Conservation (phyloP, 2,113 vertebrate genomes). For the Osmerus mordax region DNA sequence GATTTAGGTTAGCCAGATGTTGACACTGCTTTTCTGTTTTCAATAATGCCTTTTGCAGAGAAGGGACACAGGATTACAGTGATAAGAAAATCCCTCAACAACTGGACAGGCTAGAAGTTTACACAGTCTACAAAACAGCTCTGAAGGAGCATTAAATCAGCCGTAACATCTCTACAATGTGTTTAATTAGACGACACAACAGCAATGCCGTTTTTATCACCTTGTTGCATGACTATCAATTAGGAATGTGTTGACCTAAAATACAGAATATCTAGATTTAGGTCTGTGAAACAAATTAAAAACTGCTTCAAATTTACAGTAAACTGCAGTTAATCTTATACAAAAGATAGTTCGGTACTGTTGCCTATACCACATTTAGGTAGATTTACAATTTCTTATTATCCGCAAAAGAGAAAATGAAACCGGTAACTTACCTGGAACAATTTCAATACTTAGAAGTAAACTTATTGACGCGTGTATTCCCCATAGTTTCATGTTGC, state of each 20-base stretch:
- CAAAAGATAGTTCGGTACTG: too few species aligned
- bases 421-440: constrained; percentile 55
- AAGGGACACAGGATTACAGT: constrained; percentile 45
- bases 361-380: too few species aligned
- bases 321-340: too few species aligned
- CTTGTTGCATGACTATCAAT: too few species aligned
- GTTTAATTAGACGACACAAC: background rate
- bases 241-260: too few species aligned
- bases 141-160: background rate
- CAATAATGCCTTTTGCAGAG: constrained; percentile 41
- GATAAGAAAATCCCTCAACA: constrained; percentile 46
- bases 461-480: constrained; percentile 30
- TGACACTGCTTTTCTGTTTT: constrained; percentile 30
- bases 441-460: constrained; percentile 44
- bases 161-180: background rate
- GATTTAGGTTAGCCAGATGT: constrained; percentile 51
- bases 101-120: constrained; percentile 23
- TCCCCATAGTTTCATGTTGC: constrained; percentile 53
- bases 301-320: too few species aligned
- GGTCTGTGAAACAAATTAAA: too few species aligned
- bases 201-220: too few species aligned
- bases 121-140: background rate
- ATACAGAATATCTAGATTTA: too few species aligned
- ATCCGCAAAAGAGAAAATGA: background rate
- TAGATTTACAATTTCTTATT: background rate